Conservation (phyloP, 2,797 vertebrate genomes). For the Kryptopterus vitreolus region DNA sequence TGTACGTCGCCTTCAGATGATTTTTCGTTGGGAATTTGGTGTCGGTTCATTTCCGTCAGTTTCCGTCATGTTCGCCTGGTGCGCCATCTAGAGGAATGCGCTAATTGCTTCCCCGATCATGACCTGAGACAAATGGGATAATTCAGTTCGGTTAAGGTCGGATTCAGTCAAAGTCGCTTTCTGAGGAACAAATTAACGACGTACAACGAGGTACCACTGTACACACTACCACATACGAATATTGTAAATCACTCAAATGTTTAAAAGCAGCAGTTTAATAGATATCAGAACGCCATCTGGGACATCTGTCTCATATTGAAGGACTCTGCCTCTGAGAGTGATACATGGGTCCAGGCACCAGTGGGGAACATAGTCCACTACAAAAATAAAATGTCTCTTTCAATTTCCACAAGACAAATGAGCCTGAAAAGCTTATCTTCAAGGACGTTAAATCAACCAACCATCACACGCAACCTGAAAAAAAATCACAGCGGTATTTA, state of each 20-base stretch:
- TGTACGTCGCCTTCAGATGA: too few relatives aligned
- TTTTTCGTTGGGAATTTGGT: too few relatives aligned
- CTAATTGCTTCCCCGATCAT: too few relatives aligned
- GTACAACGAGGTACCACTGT: too few relatives aligned
- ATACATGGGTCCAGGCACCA: conserved; percentile 59
- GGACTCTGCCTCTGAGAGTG: conserved; percentile 56
- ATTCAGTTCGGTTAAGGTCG: too few relatives aligned
- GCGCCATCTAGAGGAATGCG: too few relatives aligned
- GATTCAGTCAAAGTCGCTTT: too few relatives aligned
- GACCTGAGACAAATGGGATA: too few relatives aligned
- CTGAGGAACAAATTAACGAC: too few relatives aligned
- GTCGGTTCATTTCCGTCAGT: too few relatives aligned
- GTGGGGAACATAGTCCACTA: conserved; percentile 42
- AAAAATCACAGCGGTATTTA: conserved; percentile 45
- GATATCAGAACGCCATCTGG: neutral
- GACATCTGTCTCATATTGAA: neutral
- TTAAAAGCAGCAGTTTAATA: neutral
- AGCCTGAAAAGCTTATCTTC: conserved; percentile 73
- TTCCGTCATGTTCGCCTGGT: too few relatives aligned
- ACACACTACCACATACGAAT: neutral
- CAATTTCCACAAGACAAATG: conserved; percentile 2
- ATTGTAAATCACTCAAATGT: too few relatives aligned
- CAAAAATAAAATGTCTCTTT: conserved; percentile 17
- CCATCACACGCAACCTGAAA: conserved; percentile 45
- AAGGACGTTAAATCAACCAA: conserved; percentile 60